Base-by-base conservation (phyloP, 2,888 invertebrate species). In the Hirtodrosophila confusa region DNA sequence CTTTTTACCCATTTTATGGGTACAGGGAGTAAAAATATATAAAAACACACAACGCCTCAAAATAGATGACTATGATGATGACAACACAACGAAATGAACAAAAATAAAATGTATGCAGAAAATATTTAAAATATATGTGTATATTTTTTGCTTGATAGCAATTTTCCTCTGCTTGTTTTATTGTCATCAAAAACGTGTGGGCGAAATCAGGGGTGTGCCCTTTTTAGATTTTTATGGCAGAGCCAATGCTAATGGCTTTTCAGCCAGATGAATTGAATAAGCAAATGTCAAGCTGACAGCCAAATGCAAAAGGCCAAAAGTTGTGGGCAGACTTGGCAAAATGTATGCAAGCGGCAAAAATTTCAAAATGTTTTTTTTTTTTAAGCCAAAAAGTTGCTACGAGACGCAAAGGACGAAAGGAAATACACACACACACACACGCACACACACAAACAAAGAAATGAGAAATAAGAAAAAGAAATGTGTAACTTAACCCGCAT, bases 401-500 rank as follows among this genome's bases (percentile, higher is more conserved):
- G 17, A 17, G 17, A 17, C 17, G 17, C 17, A 1, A 17, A 17
- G 17, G 17, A 17, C 31, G 3, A 9, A 31, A 31, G 7, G 9
- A 31, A 27, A 6, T 3, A 27, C 6, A 6, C 27, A 5, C 58
- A 8, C 24, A 11, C 29, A 17, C 58, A 23, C 7, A 41, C n/a
- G 23, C 24, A 55, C 44, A 48, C 24, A 33, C 0, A 33, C n/a
- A 23, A 33, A 53, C n/a, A 44, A 29, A 29, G 3, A 12, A 17
- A 11, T 1, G n/a, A 45, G 31, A 58, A 62, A 69, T 49, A 60
- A 57, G 58, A 41, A 33, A 69, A 73, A 67, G 73, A 80, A 83
- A 74, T 78, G 65, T 83, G 79, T 79, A 84, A 84, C 75, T 77
- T 86, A 86, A 84, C 83, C 83, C 83, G 75, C 84, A 84, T 84